Evolutionary conservation across 2,797 vertebrate genomes (phyloP).

Genomic region (Oreochromis mossambicus): DNA sequence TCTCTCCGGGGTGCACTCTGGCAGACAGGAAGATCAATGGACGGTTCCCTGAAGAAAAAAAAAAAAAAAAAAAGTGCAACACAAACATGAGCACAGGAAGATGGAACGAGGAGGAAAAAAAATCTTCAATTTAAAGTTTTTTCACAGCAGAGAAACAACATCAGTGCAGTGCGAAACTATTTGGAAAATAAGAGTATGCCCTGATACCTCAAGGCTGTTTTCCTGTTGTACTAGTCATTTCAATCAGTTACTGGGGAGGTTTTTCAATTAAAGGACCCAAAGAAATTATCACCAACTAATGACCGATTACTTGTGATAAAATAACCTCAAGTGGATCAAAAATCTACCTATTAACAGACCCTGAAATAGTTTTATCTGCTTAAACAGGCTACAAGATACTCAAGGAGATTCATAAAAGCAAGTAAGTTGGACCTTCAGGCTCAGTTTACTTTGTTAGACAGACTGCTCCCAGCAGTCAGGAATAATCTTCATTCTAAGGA

Average conservation of each 20-base stretch:
- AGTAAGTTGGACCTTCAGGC: neutral
- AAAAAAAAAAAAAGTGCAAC: neutral
- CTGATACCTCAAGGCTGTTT: neutral
- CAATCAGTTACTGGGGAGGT: neutral
- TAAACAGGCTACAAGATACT: neutral
- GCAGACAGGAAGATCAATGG: constrained; percentile 93
- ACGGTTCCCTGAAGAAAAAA: constrained; percentile 88
- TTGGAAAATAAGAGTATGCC: neutral
- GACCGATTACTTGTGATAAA: neutral
- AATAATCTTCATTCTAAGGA: neutral
- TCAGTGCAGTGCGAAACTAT: neutral
- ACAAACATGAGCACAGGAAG: constrained; percentile 5
- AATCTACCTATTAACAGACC: neutral
- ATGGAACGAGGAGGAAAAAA: neutral
- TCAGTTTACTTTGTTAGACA: neutral
- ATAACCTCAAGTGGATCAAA: neutral
- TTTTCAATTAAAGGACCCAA: neutral
- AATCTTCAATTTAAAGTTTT: constrained; percentile 28
- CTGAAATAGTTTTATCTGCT: neutral
- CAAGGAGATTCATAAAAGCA: neutral
- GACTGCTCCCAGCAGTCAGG: neutral
- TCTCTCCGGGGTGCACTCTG: constrained; percentile 97
- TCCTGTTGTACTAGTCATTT: neutral
- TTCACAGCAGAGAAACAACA: constrained; percentile 2
- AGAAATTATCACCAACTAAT: neutral